Percentiles rank a stretch among this genome's conserved stretches.
These are phyloP conservation scores for Cheilosia variabilis DNA, from an alignment of 2,888 invertebrate species.

Conservation along the genomic window DNA sequence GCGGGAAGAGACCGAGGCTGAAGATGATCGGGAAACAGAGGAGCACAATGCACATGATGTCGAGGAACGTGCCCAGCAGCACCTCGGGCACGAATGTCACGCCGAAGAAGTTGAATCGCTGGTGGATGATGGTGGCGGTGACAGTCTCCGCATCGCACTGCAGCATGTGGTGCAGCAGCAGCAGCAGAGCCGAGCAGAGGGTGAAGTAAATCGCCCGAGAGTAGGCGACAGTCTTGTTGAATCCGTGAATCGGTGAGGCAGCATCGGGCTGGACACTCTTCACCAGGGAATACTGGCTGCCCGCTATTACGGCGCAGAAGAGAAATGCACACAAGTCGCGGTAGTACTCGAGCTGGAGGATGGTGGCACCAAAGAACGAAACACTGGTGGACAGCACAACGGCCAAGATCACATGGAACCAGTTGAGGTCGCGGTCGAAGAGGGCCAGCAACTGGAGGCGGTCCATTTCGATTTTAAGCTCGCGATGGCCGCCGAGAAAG, in stretches of 20 bases:
- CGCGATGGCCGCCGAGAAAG: slow-evolving; percentile 80
- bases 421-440: slow-evolving; percentile 94
- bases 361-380: slow-evolving; percentile 92
- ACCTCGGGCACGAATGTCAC: slow-evolving; percentile 85
- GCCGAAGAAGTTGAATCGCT: slow-evolving; percentile 80
- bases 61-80: slow-evolving; percentile 88
- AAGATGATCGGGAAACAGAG: slow-evolving; percentile 97
- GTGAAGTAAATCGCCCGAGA: slow-evolving; percentile 97
- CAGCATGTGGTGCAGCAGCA: slow-evolving; percentile 81
- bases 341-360: slow-evolving; percentile 93
- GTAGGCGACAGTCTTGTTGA: slow-evolving; percentile 96
- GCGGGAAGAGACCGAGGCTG: slow-evolving; percentile 97
- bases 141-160: slow-evolving; percentile 77
- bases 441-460: slow-evolving; percentile 95
- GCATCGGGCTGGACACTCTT: slow-evolving; percentile 99
- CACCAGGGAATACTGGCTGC: slow-evolving; percentile 97
- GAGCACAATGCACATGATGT: slow-evolving; percentile 91
- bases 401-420: slow-evolving; percentile 90
- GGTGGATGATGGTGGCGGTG: slow-evolving; percentile 57
- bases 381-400: slow-evolving; percentile 93
- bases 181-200: slow-evolving; percentile 87
- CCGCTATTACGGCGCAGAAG: slow-evolving; percentile 98
- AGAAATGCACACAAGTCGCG: slow-evolving; percentile 96
- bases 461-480: slow-evolving; percentile 93
- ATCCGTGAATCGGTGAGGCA: slow-evolving; percentile 98